phyloP scores from a whole-genome alignment of 2,888 invertebrate genomes.

The Rapana venosa region DNA sequence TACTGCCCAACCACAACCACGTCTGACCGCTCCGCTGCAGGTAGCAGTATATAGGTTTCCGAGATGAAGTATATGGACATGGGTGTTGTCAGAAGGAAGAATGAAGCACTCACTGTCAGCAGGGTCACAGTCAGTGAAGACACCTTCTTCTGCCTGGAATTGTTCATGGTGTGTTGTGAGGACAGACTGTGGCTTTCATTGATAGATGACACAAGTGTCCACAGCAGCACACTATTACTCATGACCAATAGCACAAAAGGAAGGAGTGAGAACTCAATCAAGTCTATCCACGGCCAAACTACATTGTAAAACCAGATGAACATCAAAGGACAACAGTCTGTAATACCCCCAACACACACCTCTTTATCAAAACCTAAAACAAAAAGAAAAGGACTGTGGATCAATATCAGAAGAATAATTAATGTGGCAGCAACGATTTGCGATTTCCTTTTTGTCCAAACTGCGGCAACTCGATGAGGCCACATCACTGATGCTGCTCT shows the following conservation, averaged over 20 bases:
- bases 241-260: background rate
- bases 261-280: background rate
- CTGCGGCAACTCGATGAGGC: slow-evolving; percentile 12
- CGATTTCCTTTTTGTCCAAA: background rate
- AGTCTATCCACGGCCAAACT: background rate
- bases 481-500: slow-evolving; percentile 23
- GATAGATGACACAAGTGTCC: background rate
- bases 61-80: background rate
- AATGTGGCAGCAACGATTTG: background rate
- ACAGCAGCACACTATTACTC: background rate
- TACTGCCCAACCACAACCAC: background rate
- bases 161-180: background rate
- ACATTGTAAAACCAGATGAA: background rate
- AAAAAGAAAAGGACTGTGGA: background rate
- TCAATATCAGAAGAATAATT: background rate
- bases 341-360: background rate
- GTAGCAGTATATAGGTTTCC: background rate
- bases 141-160: background rate
- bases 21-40: background rate
- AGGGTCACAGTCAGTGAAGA: background rate
- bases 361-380: background rate
- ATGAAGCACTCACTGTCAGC: background rate
- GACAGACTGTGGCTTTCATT: background rate
- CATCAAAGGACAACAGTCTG: background rate
- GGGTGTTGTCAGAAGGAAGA: background rate